Percentiles rank a stretch among this genome's conserved stretches.
These are phyloP conservation scores for Eristalinus sepulchralis DNA, from an alignment of 2,888 invertebrate genomes.

Conservation along the genomic window DNA sequence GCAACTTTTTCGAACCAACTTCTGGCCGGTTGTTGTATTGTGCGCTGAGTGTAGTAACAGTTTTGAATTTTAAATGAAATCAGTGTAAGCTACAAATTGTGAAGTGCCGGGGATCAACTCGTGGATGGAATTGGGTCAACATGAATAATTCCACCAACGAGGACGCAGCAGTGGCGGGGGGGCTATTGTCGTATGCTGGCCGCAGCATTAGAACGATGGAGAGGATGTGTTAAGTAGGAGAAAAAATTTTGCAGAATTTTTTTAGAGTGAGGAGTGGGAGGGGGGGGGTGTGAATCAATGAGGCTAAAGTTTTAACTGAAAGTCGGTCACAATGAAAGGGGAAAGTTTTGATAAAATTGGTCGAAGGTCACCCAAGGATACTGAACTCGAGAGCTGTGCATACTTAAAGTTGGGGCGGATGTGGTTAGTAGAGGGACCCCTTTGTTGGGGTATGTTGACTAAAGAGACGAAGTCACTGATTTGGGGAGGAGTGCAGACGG, in stretches of 20 bases:
- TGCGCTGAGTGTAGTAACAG: conserved; percentile 25
- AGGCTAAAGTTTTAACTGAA: neutral
- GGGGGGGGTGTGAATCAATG: neutral
- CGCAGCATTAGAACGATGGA: neutral
- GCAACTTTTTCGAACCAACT: neutral
- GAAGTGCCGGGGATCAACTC: conserved; percentile 50
- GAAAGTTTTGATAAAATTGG: neutral
- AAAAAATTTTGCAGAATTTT: neutral
- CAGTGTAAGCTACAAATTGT: conserved; percentile 48
- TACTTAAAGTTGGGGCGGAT: neutral
- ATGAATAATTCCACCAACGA: conserved; percentile 41
- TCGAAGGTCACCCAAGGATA: neutral
- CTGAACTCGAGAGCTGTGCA: neutral
- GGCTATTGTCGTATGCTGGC: neutral
- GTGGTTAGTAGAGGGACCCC: neutral
- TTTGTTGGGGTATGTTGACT: too few relatives aligned
- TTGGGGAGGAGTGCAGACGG: too few relatives aligned
- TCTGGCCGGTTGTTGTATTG: neutral
- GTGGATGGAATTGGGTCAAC: conserved; percentile 52
- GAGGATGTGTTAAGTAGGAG: neutral
- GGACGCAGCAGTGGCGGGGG: neutral
- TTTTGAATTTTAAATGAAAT: conserved; percentile 56
- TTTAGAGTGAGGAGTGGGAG: too few relatives aligned
- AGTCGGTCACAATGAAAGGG: neutral
- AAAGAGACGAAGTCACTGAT: too few relatives aligned